Conservation (phyloP, 2,888 invertebrate species). For the Heteropelma amictum region DNA sequence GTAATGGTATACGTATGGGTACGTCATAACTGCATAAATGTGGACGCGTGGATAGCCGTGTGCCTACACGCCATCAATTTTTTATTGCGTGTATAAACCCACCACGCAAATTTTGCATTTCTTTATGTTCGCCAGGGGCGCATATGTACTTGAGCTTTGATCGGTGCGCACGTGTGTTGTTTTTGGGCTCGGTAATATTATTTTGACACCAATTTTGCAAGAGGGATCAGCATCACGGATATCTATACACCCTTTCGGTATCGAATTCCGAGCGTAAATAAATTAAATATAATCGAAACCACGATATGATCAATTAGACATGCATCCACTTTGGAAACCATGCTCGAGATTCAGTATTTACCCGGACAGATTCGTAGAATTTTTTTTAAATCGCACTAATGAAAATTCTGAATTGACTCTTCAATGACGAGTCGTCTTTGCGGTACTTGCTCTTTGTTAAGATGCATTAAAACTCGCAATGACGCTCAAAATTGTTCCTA, state of each 20-base stretch:
- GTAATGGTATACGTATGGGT: neutral
- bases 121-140: slow-evolving; percentile 31
- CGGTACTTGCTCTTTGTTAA: too few species aligned
- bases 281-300: slow-evolving; percentile 7
- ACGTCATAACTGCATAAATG: neutral
- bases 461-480: too few species aligned
- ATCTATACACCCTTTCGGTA: slow-evolving; percentile 21
- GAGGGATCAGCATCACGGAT: slow-evolving; percentile 44
- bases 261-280: slow-evolving; percentile 25
- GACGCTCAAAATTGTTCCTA: too few species aligned
- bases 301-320: too few species aligned
- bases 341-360: too few species aligned
- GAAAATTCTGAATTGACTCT: too few species aligned
- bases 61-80: slow-evolving; percentile 48
- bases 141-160: slow-evolving; percentile 17
- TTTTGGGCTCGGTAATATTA: slow-evolving; percentile 66
- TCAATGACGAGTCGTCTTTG: too few species aligned
- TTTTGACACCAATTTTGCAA: slow-evolving; percentile 66
- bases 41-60: neutral
- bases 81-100: slow-evolving; percentile 22
- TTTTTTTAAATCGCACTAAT: too few species aligned
- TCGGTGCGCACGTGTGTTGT: slow-evolving; percentile 45
- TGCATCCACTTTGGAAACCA: too few species aligned
- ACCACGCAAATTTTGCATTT: neutral
- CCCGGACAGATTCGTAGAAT: too few species aligned